phyloP scores from a whole-genome alignment of 2,888 invertebrate genomes.

The Norana najaformis region DNA sequence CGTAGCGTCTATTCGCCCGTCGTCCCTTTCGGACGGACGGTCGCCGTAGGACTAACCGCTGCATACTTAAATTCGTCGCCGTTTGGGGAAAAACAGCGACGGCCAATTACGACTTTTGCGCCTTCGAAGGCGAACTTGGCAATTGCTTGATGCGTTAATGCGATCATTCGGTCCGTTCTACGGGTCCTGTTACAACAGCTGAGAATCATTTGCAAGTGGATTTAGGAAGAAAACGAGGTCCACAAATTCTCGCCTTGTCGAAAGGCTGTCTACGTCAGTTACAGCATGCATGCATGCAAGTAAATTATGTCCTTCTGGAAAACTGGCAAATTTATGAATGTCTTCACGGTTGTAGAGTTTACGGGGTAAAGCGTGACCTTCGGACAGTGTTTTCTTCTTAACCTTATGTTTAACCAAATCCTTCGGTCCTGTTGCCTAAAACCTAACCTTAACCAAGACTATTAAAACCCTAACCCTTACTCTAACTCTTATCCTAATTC shows the following conservation, averaged over 20 bases:
- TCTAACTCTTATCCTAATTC: too few species aligned
- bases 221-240: neutral
- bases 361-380: neutral
- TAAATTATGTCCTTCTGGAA: neutral
- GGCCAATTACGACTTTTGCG: neutral
- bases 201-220: neutral
- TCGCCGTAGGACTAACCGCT: neutral
- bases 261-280: neutral
- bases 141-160: neutral
- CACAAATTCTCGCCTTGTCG: neutral
- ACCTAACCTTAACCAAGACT: too few species aligned
- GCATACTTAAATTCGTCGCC: neutral
- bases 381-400: too few species aligned
- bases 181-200: neutral
- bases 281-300: neutral
- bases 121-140: neutral
- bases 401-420: too few species aligned
- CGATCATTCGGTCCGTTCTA: neutral
- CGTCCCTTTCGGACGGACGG: neutral
- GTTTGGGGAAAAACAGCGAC: neutral
- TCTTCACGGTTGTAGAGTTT: too few species aligned
- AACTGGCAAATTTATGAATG: neutral
- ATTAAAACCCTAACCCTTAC: too few species aligned
- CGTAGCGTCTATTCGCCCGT: too few species aligned
- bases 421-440: too few species aligned